Percentiles rank a stretch among this genome's conserved stretches.
Evolutionary conservation across 1,140 invertebrate genomes (phyloP).

Genomic region (Atta texana): DNA sequence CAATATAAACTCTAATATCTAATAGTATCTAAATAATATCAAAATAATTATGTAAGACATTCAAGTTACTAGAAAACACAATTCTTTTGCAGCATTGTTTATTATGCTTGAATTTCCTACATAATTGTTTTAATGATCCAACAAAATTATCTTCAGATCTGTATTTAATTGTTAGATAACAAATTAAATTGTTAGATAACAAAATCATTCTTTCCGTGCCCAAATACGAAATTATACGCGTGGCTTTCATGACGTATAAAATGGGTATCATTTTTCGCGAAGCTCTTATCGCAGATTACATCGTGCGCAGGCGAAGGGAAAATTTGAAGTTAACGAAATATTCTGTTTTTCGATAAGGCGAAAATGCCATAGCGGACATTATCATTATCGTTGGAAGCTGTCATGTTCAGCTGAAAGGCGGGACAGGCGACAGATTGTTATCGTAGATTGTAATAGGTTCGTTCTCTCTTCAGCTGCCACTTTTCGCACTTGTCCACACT

Average conservation of each 20-base stretch:
- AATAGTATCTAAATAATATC: too few relatives aligned
- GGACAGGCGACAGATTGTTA: slow-evolving; percentile 52
- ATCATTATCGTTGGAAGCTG: slow-evolving; percentile 36
- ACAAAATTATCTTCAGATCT: too few relatives aligned
- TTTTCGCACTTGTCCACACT: slow-evolving; percentile 45
- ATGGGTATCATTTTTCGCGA: not conserved
- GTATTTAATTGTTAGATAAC: too few relatives aligned
- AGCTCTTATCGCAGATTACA: slow-evolving; percentile 2
- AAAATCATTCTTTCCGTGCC: too few relatives aligned
- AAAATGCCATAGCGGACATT: slow-evolving; percentile 35
- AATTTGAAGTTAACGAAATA: slow-evolving; percentile 12
- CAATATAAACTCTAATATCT: too few relatives aligned
- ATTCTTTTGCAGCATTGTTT: too few relatives aligned
- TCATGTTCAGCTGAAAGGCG: slow-evolving; percentile 14
- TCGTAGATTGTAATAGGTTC: slow-evolving; percentile 50
- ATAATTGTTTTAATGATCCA: too few relatives aligned
- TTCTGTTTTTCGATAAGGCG: slow-evolving; percentile 9
- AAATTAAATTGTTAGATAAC: too few relatives aligned
- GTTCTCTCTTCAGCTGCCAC: slow-evolving; percentile 38
- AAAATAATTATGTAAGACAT: too few relatives aligned
- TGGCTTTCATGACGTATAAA: not conserved
- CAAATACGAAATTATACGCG: not conserved
- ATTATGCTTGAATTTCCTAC: too few relatives aligned
- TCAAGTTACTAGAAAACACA: too few relatives aligned
- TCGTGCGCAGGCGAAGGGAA: not conserved